Percentiles rank a stretch among this genome's conserved stretches.
Evolutionary conservation across 2,888 invertebrate species (phyloP).

Genomic region (Eupithecia centaureata): DNA sequence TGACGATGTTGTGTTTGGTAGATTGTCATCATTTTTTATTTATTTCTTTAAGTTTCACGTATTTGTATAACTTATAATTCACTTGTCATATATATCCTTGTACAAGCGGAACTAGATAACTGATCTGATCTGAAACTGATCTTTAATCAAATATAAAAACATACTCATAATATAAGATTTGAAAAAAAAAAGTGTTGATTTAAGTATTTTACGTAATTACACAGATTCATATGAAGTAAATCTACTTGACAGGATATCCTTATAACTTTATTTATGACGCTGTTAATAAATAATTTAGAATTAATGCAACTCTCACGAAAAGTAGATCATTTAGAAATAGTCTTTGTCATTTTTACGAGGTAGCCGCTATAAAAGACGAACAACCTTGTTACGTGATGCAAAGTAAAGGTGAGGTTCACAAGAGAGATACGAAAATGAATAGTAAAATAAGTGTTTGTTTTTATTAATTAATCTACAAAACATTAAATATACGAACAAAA

Average conservation of each 20-base stretch:
- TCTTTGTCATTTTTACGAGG: slow-evolving; percentile 44
- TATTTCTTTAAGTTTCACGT: no score
- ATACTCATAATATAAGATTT: no score
- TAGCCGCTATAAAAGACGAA: slow-evolving; percentile 50
- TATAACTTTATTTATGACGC: slow-evolving; percentile 37
- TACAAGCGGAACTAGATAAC: no score
- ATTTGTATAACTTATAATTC: no score
- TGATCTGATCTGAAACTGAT: no score
- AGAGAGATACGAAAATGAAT: not conserved
- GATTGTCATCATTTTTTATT: no score
- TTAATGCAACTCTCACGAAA: slow-evolving; percentile 37
- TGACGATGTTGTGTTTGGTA: no score
- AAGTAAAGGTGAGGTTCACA: slow-evolving; percentile 45
- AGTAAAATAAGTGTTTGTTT: not conserved
- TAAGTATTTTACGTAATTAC: slow-evolving; percentile 15
- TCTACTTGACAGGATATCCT: slow-evolving; percentile 40
- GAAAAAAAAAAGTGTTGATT: no score
- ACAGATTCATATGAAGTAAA: slow-evolving; percentile 17
- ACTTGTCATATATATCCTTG: no score
- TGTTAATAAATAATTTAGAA: slow-evolving; percentile 39
- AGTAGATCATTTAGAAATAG: slow-evolving; percentile 35
- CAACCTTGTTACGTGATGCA: slow-evolving; percentile 76
- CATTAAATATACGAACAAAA: not conserved
- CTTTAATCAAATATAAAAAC: no score
- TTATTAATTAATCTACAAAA: not conserved